phyloP scores from a whole-genome alignment of 2,113 vertebrate genomes.

The Pelecanoides urinatrix region DNA sequence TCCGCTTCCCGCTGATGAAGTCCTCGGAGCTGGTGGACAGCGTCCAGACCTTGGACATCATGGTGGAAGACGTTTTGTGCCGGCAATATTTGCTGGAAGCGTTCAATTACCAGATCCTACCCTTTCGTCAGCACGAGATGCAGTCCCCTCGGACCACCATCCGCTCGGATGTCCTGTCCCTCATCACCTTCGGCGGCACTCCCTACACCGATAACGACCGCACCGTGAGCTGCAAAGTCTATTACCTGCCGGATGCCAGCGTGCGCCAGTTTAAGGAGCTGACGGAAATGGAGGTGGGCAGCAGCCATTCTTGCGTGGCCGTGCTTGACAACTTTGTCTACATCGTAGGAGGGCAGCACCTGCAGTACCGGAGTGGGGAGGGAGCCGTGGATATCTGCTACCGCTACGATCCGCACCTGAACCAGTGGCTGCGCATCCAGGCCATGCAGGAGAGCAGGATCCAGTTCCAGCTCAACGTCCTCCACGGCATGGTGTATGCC shows the following conservation, averaged over 20 bases:
- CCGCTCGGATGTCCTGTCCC: slow-evolving; percentile 84
- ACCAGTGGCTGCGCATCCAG: slow-evolving; percentile 91
- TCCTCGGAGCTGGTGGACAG: slow-evolving; percentile 94
- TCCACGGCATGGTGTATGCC: slow-evolving; percentile 86
- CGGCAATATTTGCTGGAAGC: slow-evolving; percentile 93
- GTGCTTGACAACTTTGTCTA: slow-evolving; percentile 98
- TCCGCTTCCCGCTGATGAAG: slow-evolving; percentile 96
- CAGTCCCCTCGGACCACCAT: slow-evolving; percentile 85
- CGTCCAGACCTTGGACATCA: slow-evolving; percentile 91
- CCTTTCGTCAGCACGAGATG: slow-evolving; percentile 96
- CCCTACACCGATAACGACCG: slow-evolving; percentile 96
- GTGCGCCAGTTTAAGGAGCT: slow-evolving; percentile 91
- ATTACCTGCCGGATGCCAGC: slow-evolving; percentile 77
- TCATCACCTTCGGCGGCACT: slow-evolving; percentile 91
- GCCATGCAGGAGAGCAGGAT: slow-evolving; percentile 94
- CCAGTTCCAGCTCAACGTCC: slow-evolving; percentile 91
- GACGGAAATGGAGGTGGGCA: slow-evolving; percentile 88
- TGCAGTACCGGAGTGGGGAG: slow-evolving; percentile 95
- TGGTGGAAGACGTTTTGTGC: slow-evolving; percentile 94
- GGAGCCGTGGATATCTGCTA: slow-evolving; percentile 89
- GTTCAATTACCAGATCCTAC: slow-evolving; percentile 97
- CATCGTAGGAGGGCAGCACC: slow-evolving; percentile 88
- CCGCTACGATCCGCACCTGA: slow-evolving; percentile 92
- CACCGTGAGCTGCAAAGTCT: slow-evolving; percentile 87
- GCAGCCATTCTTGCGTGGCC: slow-evolving; percentile 92